These are phyloP conservation scores for Troides oblongomaculatus DNA, from an alignment of 2,888 invertebrate species.

Conservation along the genomic window DNA sequence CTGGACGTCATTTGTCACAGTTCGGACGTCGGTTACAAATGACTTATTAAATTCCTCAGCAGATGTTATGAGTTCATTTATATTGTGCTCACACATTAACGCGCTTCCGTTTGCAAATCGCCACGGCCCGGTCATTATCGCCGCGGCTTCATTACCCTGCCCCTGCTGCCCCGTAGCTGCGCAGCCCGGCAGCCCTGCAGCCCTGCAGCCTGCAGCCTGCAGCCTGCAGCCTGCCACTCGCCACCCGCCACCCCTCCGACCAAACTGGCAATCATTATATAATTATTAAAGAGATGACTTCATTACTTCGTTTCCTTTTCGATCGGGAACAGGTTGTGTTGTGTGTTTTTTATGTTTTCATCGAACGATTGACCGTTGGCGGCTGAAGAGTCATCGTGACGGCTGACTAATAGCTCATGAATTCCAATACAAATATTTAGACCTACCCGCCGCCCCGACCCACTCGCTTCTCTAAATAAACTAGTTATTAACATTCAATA, in stretches of 20 bases:
- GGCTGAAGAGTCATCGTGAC: no score
- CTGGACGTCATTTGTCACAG: no score
- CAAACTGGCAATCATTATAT: slow-evolving; percentile 30
- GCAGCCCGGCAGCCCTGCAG: background rate
- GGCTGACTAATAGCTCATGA: no score
- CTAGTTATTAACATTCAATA: no score
- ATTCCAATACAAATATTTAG: no score
- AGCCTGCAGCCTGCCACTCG: background rate
- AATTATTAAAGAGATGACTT: slow-evolving; percentile 44
- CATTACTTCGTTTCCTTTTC: slow-evolving; percentile 41
- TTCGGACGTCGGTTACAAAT: background rate
- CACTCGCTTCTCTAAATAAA: no score
- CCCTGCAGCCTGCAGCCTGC: no score
- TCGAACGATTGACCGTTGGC: no score
- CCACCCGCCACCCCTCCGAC: background rate
- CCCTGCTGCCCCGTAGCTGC: background rate
- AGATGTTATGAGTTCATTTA: background rate
- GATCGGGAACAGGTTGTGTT: slow-evolving; percentile 35
- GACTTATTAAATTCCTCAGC: background rate
- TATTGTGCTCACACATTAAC: background rate
- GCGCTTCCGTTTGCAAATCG: background rate
- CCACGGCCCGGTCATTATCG: background rate
- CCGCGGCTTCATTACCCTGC: background rate
- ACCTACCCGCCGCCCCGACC: no score
- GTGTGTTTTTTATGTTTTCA: no score